Evolutionary conservation across 2,888 invertebrate genomes (phyloP).

Genomic region (Pammene fasciana): DNA sequence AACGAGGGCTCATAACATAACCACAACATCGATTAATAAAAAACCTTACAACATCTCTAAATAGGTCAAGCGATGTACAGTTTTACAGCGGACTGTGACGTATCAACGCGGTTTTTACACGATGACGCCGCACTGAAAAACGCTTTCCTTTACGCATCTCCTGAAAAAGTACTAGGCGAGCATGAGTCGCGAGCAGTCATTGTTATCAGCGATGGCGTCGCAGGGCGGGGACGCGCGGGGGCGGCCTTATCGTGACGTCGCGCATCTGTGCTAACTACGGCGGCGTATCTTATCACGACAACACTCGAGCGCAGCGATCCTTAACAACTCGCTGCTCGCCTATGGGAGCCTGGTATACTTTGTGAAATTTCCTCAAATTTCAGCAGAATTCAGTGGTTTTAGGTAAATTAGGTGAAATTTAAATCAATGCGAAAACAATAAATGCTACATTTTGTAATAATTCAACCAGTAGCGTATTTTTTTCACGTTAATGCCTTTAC

Average conservation of each 20-base stretch:
- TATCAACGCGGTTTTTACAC: constrained; percentile 35
- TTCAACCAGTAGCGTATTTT: neutral
- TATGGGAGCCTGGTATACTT: constrained; percentile 63
- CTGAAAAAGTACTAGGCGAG: constrained; percentile 80
- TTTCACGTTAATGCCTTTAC: neutral
- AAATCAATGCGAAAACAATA: constrained; percentile 6
- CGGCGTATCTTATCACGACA: constrained; percentile 70
- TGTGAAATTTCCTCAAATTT: constrained; percentile 61
- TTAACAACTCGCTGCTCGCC: constrained; percentile 51
- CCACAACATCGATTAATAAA: constrained; percentile 20
- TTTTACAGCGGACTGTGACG: constrained; percentile 22
- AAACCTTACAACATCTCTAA: constrained; percentile 11
- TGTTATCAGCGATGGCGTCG: constrained; percentile 67
- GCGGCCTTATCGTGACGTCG: constrained; percentile 63
- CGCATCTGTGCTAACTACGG: constrained; percentile 64
- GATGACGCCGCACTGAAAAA: constrained; percentile 63
- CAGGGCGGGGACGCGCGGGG: constrained; percentile 51
- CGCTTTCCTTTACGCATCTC: constrained; percentile 62
- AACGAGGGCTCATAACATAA: constrained; percentile 44
- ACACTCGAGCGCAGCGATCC: constrained; percentile 47
- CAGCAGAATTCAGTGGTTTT: constrained; percentile 48
- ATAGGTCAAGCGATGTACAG: constrained; percentile 7
- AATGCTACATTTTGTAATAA: neutral
- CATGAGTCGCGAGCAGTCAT: constrained; percentile 69
- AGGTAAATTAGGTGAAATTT: constrained; percentile 40